Evolutionary conservation across 2,113 vertebrate species (phyloP), one percentile per base, ranked within the genome.

Genomic region (Macaca mulatta): DNA sequence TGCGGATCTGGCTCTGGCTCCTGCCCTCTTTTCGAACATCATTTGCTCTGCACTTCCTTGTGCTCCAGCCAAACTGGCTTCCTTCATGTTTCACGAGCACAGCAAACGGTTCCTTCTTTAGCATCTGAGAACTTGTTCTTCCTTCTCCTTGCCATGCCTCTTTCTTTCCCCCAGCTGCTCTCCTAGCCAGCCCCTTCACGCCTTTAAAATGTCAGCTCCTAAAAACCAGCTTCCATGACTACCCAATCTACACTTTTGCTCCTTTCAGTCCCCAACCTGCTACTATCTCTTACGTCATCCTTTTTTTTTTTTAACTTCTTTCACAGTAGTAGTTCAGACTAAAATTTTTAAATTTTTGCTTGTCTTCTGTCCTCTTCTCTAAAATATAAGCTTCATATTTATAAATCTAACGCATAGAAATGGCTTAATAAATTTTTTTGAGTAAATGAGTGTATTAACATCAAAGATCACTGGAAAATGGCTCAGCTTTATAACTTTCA

Each of bases 401-500:
- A 35, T 92, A 74, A 95, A 43, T 20, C 64, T 55, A 87, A 96
- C 74, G 55, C 11, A 30, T 25, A 87, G 52, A 89, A 90, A 9
- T n/a, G 17, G 6, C 50, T 96, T 90, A 80, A 92, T 70, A 80
- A 84, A 52, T 92, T 74, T 92, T 90, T 30, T 40, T 57, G 40
- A 79, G 38, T 94, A 80, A 95, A 40, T 78, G 75, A 90, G 13
- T n/a, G 0, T 38, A 64, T 75, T 79, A 86, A 70, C 38, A 70
- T 84, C 45, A 72, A 82, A 93, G 45, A 70, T 96, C 50, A 55
- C 8, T 67, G 38, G 2, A 72, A 93, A 95, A 40, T 72, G 77
- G 6, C 81, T 96, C 38, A 4, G 70, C 92, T 94, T 92, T 87
- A 30, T 90, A 35, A 80, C 38, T 83, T 92, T 92, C 13, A 45